Conservation (phyloP, 2,113 vertebrate species). For the Cephalopholis sonnerati region DNA sequence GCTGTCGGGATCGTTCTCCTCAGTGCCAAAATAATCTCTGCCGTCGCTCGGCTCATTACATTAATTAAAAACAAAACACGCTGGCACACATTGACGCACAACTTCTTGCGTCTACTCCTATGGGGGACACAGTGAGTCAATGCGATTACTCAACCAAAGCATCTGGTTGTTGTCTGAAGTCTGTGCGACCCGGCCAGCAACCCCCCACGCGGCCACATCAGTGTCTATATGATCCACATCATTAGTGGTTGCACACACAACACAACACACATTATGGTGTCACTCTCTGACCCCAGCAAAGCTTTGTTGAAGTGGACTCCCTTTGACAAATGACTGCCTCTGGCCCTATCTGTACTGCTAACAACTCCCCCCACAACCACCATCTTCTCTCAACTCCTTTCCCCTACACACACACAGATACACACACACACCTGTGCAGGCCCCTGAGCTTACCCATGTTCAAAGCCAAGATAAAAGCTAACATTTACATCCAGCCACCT, state of each 20-base stretch:
- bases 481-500: conserved; percentile 73
- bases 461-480: conserved; percentile 80
- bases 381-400: conserved; percentile 30
- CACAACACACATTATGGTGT: conserved; percentile 44
- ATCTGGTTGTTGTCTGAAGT: conserved; percentile 74
- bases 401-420: conserved; percentile 16
- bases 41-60: conserved; percentile 39
- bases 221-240: conserved; percentile 61
- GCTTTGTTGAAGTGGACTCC: conserved; percentile 27
- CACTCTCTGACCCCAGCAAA: conserved; percentile 59
- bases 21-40: conserved; percentile 54
- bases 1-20: conserved; percentile 32
- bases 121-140: conserved; percentile 67
- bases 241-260: conserved; percentile 60
- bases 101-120: conserved; percentile 32
- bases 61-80: conserved; percentile 66
- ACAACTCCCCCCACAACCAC: conserved; percentile 16
- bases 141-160: conserved; percentile 64
- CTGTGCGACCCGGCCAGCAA: not conserved
- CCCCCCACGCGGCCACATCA: conserved; percentile 50
- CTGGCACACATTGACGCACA: conserved; percentile 48
- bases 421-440: conserved; percentile 66
- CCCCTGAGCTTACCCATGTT: conserved; percentile 70
- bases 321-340: conserved; percentile 63
- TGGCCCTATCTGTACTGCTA: conserved; percentile 47